Evolutionary conservation across 2,113 vertebrate species (phyloP).

Genomic region (Hyla sarda): DNA sequence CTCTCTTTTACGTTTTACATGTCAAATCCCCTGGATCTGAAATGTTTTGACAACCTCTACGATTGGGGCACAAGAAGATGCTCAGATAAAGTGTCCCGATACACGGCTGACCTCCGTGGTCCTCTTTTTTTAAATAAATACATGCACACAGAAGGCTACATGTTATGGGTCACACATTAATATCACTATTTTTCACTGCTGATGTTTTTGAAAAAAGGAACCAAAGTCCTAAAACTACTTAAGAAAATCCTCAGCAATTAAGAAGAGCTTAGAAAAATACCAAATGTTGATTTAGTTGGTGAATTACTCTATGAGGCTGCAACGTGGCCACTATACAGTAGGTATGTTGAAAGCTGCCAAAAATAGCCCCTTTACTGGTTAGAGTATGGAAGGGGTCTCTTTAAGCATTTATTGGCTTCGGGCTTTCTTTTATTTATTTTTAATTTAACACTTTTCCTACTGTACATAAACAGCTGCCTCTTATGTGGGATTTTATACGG

Average conservation of each 20-base stretch:
- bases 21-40: slow-evolving; percentile 8
- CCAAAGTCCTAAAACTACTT: slow-evolving; percentile 52
- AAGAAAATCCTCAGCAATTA: slow-evolving; percentile 59
- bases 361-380: slow-evolving; percentile 26
- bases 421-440: slow-evolving; percentile 50
- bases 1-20: not conserved
- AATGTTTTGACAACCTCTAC: slow-evolving; percentile 33
- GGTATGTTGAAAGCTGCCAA: slow-evolving; percentile 46
- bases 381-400: slow-evolving; percentile 42
- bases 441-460: slow-evolving; percentile 42
- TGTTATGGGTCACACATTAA: slow-evolving; percentile 7
- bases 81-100: slow-evolving; percentile 28
- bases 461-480: slow-evolving; percentile 35
- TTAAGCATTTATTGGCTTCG: slow-evolving; percentile 56
- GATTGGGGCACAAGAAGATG: slow-evolving; percentile 13
- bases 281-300: slow-evolving; percentile 59
- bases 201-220: slow-evolving; percentile 36
- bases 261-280: slow-evolving; percentile 58
- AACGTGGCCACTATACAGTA: slow-evolving; percentile 16
- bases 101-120: slow-evolving; percentile 28
- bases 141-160: not conserved
- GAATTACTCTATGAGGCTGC: slow-evolving; percentile 39
- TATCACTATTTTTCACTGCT: slow-evolving; percentile 43
- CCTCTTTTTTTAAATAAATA: slow-evolving; percentile 31
- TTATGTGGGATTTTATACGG: slow-evolving; percentile 43